A percentile compares a stretch with the other conserved stretches of the same genome.
These are phyloP conservation scores for Euclidia mi DNA, from an alignment of 2,888 invertebrate genomes.

Conservation along the genomic window DNA sequence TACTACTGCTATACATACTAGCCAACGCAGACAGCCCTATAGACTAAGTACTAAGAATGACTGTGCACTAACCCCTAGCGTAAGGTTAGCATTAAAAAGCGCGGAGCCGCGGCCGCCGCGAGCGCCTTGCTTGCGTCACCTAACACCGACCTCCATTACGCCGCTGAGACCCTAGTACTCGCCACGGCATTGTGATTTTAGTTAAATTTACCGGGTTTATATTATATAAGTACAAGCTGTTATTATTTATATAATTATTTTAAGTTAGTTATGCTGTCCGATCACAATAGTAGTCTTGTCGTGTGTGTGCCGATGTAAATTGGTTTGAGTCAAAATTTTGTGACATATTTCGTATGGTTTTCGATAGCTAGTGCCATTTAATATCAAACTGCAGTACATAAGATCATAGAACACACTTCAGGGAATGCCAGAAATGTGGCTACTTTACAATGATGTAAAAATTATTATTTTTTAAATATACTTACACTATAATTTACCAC, in stretches of 20 bases:
- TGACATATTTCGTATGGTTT: too few species aligned
- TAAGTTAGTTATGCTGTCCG: constrained; percentile 61
- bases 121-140: constrained; percentile 73
- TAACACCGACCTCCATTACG: constrained; percentile 35
- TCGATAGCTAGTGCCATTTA: too few species aligned
- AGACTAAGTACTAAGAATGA: constrained; percentile 71
- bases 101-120: constrained; percentile 69
- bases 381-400: too few species aligned
- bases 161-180: constrained; percentile 66
- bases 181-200: constrained; percentile 80
- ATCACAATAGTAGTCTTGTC: constrained; percentile 46
- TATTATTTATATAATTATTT: constrained; percentile 64
- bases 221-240: constrained; percentile 82
- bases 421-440: too few species aligned
- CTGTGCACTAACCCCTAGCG: constrained; percentile 84
- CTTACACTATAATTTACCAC: too few species aligned
- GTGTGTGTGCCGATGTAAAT: constrained; percentile 19
- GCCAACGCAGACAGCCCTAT: constrained; percentile 69
- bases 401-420: too few species aligned
- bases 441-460: too few species aligned
- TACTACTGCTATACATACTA: too few species aligned
- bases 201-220: constrained; percentile 78
- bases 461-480: too few species aligned
- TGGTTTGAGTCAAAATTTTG: too few species aligned
- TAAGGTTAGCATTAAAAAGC: constrained; percentile 64